Conservation (phyloP, 1,140 invertebrate genomes). For the Liolophura sinensis region DNA sequence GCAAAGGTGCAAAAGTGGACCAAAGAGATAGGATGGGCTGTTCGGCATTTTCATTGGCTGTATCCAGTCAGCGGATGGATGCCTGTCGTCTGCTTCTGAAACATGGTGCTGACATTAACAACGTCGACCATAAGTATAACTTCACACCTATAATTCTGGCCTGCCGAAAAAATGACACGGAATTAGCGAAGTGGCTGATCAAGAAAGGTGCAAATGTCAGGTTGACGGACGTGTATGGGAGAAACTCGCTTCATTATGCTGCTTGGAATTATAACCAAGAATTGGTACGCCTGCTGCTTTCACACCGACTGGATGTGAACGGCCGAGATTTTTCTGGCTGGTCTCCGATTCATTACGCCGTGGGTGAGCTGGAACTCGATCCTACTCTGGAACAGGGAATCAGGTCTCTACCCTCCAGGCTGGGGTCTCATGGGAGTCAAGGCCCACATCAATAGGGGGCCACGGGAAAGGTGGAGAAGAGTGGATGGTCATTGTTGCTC, state of each 20-base stretch:
- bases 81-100: conserved; percentile 12
- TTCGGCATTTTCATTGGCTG: conserved; percentile 16
- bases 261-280: conserved; percentile 23
- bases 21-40: conserved; percentile 15
- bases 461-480: too few species aligned
- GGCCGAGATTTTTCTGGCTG: too few species aligned
- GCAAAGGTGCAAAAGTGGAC: conserved; percentile 12
- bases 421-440: too few species aligned
- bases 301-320: background rate
- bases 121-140: conserved; percentile 10
- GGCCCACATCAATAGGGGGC: too few species aligned
- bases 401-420: too few species aligned
- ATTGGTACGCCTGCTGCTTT: conserved; percentile 10
- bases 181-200: conserved; percentile 14
- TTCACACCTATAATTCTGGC: conserved; percentile 22
- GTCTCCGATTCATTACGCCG: too few species aligned
- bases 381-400: too few species aligned
- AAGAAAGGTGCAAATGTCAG: conserved; percentile 10
- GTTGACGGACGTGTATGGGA: conserved; percentile 13
- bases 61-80: conserved; percentile 10
- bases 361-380: too few species aligned
- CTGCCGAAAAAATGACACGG: conserved; percentile 9
- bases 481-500: too few species aligned
- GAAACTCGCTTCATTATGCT: conserved; percentile 20
- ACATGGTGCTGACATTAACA: conserved; percentile 10